These are phyloP conservation scores for Meloe dianella DNA, from an alignment of 2,888 invertebrate genomes.

Conservation along the genomic window DNA sequence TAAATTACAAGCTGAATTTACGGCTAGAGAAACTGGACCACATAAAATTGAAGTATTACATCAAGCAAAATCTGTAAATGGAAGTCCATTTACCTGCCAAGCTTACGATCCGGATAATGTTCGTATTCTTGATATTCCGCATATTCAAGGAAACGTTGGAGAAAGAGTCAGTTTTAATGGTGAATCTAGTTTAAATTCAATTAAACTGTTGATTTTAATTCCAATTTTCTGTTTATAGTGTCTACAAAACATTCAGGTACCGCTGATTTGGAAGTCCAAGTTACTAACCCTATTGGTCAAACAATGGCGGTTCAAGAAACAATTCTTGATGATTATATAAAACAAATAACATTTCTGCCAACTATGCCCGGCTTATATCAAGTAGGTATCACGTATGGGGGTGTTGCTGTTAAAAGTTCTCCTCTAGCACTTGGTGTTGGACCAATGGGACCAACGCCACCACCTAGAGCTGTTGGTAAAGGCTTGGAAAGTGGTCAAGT, in stretches of 20 bases:
- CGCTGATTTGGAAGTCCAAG: constrained; percentile 85
- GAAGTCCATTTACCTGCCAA: constrained; percentile 93
- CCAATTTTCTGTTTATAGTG: constrained; percentile 62
- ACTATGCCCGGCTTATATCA: constrained; percentile 79
- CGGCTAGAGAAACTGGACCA: constrained; percentile 76
- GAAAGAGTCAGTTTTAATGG: constrained; percentile 83
- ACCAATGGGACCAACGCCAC: constrained; percentile 65
- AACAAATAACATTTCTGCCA: constrained; percentile 84
- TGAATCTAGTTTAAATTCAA: constrained; percentile 55
- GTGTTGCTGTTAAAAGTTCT: constrained; percentile 64
- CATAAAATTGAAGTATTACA: constrained; percentile 81
- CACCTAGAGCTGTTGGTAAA: constrained; percentile 69
- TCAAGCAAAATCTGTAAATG: constrained; percentile 86
- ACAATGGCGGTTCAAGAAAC: constrained; percentile 80
- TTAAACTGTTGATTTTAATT: not conserved
- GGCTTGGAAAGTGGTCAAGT: constrained; percentile 73
- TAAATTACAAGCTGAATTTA: constrained; percentile 92
- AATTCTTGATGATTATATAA: constrained; percentile 70
- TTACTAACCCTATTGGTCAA: constrained; percentile 86
- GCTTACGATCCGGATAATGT: constrained; percentile 89
- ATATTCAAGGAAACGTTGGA: constrained; percentile 78
- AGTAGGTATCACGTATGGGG: constrained; percentile 73
- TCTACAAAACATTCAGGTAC: constrained; percentile 82
- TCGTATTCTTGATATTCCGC: constrained; percentile 76
- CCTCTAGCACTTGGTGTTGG: constrained; percentile 68